Base-by-base conservation (phyloP, 2,113 vertebrate genomes). In the Trichechus manatus region DNA sequence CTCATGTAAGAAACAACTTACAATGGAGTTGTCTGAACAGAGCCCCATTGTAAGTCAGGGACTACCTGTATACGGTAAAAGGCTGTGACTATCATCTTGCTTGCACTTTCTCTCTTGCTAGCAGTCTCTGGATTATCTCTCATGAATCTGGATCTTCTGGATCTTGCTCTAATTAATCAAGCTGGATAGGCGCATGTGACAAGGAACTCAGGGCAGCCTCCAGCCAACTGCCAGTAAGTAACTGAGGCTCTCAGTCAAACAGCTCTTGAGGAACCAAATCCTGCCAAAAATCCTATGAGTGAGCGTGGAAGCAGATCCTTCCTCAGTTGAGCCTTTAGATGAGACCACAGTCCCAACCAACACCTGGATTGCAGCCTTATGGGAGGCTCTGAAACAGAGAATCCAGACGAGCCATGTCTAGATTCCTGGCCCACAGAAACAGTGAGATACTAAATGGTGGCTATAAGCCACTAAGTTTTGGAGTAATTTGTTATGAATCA, bases 391-490 rank as follows among this genome's bases (percentile, higher is more conserved):
- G 22, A 72, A n/a, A 6, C 14, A 64, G 53, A 74, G 9, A 86
- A 44, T 68, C 22, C 64, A 94, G 74, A 27, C 61, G 61, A 89
- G 50, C 0, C 15, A 22, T 47, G 33, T 9, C 42, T 87, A 42
- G 31, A 27, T 81, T 93, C 68, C 36, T 80, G 68, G 9, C 22
- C 61, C 75, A 11, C 0, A 29, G 70, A 33, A 93, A 89, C 47
- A 47, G 47, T 47, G 47, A 47, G 47, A 7, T 36, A 78, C 44
- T 36, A n/a, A 50, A 59, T 86, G 2, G 5, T 64, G 89, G 11
- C 78, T 89, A 72, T 66, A 86, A 91, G 78, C 47, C 90, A 79
- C 44, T 81, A 90, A 95, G 39, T 79, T 93, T 59, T 9, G 29
- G 14, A 33, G 4, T 74, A 63, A 92, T 84, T 85, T 94, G 2